A percentile compares a stretch with the other conserved stretches of the same genome.
These are phyloP conservation scores for Tetrax tetrax DNA, from an alignment of 2,113 vertebrate species.

Conservation along the genomic window DNA sequence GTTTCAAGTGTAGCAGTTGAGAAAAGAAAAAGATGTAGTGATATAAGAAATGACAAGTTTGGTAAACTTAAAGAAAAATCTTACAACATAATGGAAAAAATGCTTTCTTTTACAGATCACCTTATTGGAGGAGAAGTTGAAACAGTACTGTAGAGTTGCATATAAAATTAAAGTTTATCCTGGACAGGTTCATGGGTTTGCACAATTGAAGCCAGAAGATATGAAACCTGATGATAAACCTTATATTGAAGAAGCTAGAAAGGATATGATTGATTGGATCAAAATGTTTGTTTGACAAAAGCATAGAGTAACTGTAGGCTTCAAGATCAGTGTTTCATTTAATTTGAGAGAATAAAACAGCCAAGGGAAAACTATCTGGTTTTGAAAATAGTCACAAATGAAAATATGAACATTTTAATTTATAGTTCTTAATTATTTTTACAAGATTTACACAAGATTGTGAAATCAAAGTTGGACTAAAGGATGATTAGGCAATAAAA, in stretches of 20 bases:
- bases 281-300: conserved; percentile 81
- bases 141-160: conserved; percentile 82
- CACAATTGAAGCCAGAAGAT: conserved; percentile 88
- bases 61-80: background rate
- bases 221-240: conserved; percentile 81
- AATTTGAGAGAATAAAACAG: background rate
- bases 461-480: background rate
- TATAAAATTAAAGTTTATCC: conserved; percentile 90
- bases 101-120: conserved; percentile 73
- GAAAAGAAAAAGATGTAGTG: background rate
- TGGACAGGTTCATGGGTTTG: conserved; percentile 91
- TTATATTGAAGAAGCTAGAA: conserved; percentile 85
- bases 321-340: background rate
- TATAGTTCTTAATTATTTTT: conserved; percentile 30
- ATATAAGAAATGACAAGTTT: background rate
- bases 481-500: background rate
- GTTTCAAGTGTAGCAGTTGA: background rate
- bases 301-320: background rate
- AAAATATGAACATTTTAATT: background rate
- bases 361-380: background rate
- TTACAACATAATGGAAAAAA: background rate
- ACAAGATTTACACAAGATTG: background rate
- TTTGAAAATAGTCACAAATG: background rate
- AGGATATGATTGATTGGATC: conserved; percentile 88
- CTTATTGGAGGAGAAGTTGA: conserved; percentile 80